phyloP scores from a whole-genome alignment of 2,113 vertebrate genomes.

The Siniperca knerii region DNA sequence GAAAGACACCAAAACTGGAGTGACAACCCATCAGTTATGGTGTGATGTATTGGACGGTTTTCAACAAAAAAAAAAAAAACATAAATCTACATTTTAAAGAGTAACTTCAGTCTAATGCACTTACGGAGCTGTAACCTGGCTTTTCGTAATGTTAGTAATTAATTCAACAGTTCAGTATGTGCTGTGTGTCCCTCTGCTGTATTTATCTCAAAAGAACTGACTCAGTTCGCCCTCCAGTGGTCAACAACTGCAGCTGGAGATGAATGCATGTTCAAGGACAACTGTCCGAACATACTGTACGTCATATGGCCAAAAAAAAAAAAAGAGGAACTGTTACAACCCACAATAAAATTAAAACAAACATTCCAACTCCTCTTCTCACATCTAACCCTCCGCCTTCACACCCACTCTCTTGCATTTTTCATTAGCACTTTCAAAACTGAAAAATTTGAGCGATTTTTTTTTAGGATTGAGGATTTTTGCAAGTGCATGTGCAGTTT shows the following conservation, averaged over 20 bases:
- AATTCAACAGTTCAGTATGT: not conserved
- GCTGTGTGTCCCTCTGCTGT: not conserved
- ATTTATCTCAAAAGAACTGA: conserved; percentile 23
- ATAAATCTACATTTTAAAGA: not conserved
- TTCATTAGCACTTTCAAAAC: not conserved
- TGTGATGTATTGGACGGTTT: too few species aligned
- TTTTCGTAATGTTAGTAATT: not conserved
- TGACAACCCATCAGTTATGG: not conserved
- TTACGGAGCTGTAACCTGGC: not conserved
- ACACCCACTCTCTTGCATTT: conserved; percentile 10
- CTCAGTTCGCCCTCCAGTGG: conserved; percentile 64
- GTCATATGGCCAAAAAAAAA: not conserved
- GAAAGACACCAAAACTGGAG: not conserved
- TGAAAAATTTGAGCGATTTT: not conserved
- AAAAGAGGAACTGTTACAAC: not conserved
- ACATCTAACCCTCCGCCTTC: not conserved
- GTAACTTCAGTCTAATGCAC: not conserved
- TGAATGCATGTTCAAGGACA: conserved; percentile 2
- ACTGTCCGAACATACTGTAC: not conserved
- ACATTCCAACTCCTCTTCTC: not conserved
- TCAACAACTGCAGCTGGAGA: conserved; percentile 18
- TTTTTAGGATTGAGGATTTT: not conserved
- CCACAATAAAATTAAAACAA: not conserved
- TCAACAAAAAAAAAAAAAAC: not conserved
- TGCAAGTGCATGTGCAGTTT: not conserved